Percentiles rank a stretch among this genome's conserved stretches.
Evolutionary conservation across 2,113 vertebrate species (phyloP).

Genomic region (Ursus arctos): DNA sequence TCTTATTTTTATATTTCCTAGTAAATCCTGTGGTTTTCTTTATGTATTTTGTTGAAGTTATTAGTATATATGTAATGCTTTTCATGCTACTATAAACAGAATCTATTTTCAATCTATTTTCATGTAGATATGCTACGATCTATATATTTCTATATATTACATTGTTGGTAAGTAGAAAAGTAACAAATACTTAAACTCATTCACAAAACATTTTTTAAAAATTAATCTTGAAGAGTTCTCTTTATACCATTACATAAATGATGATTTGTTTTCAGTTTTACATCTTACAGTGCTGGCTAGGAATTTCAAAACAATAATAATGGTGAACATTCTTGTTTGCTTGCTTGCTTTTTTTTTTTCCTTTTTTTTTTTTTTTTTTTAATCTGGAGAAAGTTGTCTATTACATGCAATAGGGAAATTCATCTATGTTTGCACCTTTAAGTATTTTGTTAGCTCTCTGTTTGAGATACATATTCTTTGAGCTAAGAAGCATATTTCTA

Average conservation of each 20-base stretch:
- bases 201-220: not conserved
- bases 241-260: not conserved
- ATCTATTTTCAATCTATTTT: not conserved
- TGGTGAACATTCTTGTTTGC: not conserved
- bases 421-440: not conserved
- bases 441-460: not conserved
- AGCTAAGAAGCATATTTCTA: not conserved
- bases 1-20: not conserved
- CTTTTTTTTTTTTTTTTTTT: not conserved
- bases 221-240: not conserved
- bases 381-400: not conserved
- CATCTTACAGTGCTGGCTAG: not conserved
- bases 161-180: not conserved
- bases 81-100: not conserved
- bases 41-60: not conserved
- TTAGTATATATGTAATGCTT: not conserved
- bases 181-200: not conserved
- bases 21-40: not conserved
- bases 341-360: not conserved
- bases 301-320: not conserved
- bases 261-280: not conserved
- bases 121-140: not conserved
- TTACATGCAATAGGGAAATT: not conserved
- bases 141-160: not conserved
- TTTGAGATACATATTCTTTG: not conserved